Base-by-base conservation (phyloP, 2,888 invertebrate species). In the Drosophila koepferae region DNA sequence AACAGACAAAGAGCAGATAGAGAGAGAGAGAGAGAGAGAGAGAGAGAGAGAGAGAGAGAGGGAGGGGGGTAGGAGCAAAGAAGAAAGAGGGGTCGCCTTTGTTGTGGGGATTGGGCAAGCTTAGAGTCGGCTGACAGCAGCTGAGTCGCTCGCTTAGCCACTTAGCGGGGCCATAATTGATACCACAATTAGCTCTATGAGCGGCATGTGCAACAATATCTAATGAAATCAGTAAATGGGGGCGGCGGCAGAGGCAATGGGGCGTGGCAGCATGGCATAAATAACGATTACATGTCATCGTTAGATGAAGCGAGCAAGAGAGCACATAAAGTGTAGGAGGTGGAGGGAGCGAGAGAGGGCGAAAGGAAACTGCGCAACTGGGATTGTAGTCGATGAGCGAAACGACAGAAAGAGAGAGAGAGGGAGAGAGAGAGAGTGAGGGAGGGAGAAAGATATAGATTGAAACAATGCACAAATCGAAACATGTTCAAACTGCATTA, bases 121-220 rank as follows among this genome's bases (percentile, higher is more conserved):
- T 16, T 34, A 4, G 28, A 62, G 41, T 70, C 53, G 63, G 71
- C 68, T 80, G 81, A 69, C 72, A 65, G 54, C 40, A 40, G 55
- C 48, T 43, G 63, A 59, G 41, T 23, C 38, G 63, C 49, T 36
- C 55, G 53, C 40, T 63, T 53, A 48, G 74, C 59, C 78, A 77
- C 63, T 77, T 77, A 77, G 55, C 78, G 63, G 72, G 61, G 81
- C 72, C 66, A 83, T 84, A 86, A 86, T 84, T 84, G 81, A 80
- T 65, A 77, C 84, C 84, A 77, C 84, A 84, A 83, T 86, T 84
- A 81, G 84, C 72, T 34, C 79, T 73, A 65, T 64, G 67, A 76
- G 77, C 64, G 72, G 72, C 76, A 69, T 75, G 69, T 71, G 75
- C 74, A 68, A 48, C 53, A 69, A 41, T 63, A 71, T 63, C 77